Percentiles rank a stretch among this genome's conserved stretches.
Conservation (phyloP, 2,797 vertebrate species). For the Scleropages formosus region DNA sequence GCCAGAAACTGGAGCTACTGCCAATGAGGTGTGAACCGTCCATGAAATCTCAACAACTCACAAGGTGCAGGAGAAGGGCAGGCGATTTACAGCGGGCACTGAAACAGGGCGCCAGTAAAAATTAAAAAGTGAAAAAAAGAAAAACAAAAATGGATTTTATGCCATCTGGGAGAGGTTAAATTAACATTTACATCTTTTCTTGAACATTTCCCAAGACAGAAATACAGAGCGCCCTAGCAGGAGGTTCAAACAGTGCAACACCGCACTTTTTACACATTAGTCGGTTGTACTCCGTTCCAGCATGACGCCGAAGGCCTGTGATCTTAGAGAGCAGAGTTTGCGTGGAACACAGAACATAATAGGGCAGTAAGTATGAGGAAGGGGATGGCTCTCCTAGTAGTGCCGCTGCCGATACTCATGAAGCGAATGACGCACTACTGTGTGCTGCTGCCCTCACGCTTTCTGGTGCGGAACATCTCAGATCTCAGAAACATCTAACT, state of each 20-base stretch:
- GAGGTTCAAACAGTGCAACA: too few species aligned
- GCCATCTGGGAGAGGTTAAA: too few species aligned
- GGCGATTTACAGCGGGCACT: background rate
- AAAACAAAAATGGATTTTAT: background rate
- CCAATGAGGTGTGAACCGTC: background rate
- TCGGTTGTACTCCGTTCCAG: too few species aligned
- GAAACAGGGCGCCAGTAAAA: background rate
- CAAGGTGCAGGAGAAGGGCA: background rate
- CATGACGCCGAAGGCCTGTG: too few species aligned
- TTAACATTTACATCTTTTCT: background rate
- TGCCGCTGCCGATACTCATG: conserved; percentile 13
- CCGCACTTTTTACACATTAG: too few species aligned
- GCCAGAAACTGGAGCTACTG: background rate
- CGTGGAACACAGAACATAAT: background rate
- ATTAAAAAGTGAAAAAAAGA: background rate
- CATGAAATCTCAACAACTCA: background rate
- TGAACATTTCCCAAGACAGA: background rate
- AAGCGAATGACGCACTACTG: conserved; percentile 9
- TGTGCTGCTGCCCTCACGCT: background rate
- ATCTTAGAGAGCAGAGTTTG: too few species aligned
- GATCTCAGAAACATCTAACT: conserved; percentile 8
- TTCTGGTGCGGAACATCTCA: conserved; percentile 9
- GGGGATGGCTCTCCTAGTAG: background rate
- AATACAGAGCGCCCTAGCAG: background rate
- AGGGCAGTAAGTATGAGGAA: background rate